phyloP scores from a whole-genome alignment of 2,113 vertebrate species.

The Euleptes europaea region DNA sequence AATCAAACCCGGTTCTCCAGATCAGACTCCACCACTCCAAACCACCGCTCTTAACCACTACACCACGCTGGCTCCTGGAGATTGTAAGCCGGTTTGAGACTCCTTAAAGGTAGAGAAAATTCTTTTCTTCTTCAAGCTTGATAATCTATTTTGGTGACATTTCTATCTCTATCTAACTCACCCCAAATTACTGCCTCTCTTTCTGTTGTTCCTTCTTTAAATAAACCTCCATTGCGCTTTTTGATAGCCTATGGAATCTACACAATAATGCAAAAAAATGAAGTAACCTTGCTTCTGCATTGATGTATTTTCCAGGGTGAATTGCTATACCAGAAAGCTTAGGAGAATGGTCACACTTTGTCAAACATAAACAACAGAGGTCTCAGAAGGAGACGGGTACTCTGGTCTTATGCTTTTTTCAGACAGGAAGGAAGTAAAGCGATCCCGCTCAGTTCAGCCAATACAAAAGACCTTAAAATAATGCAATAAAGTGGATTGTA shows the following conservation, averaged over 20 bases:
- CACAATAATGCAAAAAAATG: neutral
- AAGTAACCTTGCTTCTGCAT: neutral
- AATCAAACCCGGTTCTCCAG: too few relatives aligned
- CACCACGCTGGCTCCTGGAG: too few relatives aligned
- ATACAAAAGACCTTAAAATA: slow-evolving; percentile 3
- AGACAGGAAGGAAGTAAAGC: neutral
- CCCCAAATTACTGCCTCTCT: neutral
- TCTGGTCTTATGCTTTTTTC: neutral
- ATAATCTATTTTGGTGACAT: too few relatives aligned
- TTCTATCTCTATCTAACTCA: too few relatives aligned
- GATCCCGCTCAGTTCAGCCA: neutral
- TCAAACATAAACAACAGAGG: neutral
- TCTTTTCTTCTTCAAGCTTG: too few relatives aligned
- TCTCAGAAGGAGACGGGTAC: accelerated
- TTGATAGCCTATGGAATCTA: neutral
- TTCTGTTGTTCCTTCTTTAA: neutral
- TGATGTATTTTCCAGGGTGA: neutral
- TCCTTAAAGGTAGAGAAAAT: too few relatives aligned
- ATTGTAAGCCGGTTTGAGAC: too few relatives aligned
- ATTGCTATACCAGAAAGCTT: neutral
- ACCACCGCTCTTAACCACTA: too few relatives aligned
- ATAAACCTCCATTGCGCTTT: neutral
- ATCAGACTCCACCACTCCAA: too few relatives aligned
- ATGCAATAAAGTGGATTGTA: neutral
- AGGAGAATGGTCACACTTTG: slow-evolving; percentile 1